Conservation (phyloP, 1,140 invertebrate genomes). For the Monomorium pharaonis region DNA sequence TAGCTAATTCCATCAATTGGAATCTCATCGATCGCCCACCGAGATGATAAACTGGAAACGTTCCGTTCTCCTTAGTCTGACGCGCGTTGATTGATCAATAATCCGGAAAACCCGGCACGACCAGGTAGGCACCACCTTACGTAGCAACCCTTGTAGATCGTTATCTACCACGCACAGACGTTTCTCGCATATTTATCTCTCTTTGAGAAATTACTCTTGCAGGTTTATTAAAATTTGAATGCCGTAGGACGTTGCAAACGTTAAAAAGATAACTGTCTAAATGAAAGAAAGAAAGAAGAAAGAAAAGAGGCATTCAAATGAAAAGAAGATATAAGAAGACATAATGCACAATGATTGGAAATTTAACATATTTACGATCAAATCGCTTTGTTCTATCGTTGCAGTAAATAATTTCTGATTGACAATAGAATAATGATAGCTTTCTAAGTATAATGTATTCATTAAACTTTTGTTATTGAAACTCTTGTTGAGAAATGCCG, state of each 20-base stretch:
- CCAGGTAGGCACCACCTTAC: constrained; percentile 35
- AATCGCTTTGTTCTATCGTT: background rate
- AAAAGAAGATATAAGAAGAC: background rate
- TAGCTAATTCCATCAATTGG: constrained; percentile 49
- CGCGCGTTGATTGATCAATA: constrained; percentile 80
- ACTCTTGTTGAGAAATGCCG: background rate
- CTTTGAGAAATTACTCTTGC: background rate
- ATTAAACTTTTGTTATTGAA: background rate
- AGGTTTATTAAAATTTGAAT: background rate
- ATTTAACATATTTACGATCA: background rate
- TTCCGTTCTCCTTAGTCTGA: constrained; percentile 19
- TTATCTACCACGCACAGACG: background rate
- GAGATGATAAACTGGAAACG: constrained; percentile 35
- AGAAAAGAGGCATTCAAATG: background rate
- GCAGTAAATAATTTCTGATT: background rate
- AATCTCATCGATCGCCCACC: constrained; percentile 39
- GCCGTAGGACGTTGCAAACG: background rate
- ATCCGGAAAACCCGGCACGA: constrained; percentile 52
- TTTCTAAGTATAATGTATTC: background rate
- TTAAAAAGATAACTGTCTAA: background rate
- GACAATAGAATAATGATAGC: background rate
- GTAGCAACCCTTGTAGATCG: background rate
- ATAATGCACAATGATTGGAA: background rate
- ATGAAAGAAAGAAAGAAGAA: background rate
- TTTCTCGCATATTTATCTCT: background rate